Percentiles rank a stretch among this genome's conserved stretches.
phyloP scores from a whole-genome alignment of 2,113 vertebrate species.

The Burhinus bistriatus region DNA sequence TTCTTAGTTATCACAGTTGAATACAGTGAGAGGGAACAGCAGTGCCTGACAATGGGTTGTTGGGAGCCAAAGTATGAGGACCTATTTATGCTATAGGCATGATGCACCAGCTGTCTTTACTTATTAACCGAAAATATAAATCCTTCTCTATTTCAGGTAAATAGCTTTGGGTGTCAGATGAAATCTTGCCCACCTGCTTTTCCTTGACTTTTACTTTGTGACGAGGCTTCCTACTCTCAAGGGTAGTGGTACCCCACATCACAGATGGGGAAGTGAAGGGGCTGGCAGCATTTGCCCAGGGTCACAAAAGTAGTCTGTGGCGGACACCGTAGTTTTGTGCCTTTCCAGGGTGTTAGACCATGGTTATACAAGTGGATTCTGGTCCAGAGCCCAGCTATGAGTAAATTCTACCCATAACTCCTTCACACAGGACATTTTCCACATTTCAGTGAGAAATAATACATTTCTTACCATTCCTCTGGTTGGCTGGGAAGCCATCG shows the following conservation, averaged over 20 bases:
- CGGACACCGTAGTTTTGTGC: not conserved
- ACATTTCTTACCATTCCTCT: not conserved
- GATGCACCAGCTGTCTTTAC: not conserved
- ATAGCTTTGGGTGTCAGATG: not conserved
- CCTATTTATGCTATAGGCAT: not conserved
- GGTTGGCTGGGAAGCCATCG: not conserved
- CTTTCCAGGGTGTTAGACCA: not conserved
- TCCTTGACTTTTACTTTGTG: not conserved
- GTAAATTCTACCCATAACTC: not conserved
- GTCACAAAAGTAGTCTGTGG: not conserved
- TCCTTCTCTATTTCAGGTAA: not conserved
- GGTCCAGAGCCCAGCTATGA: not conserved
- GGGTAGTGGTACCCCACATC: too few relatives aligned
- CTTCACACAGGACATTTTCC: not conserved
- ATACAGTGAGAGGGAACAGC: not conserved
- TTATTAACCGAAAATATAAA: not conserved
- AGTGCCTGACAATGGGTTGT: accelerated
- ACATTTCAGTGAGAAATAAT: not conserved
- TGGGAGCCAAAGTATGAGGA: not conserved
- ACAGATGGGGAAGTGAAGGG: not conserved
- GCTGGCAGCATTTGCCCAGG: not conserved
- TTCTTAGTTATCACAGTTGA: not conserved
- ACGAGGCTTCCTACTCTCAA: not conserved
- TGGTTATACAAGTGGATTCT: not conserved
- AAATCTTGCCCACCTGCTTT: not conserved